Evolutionary conservation across 2,797 vertebrate genomes (phyloP).

Genomic region (Benthosema pterotum): DNA sequence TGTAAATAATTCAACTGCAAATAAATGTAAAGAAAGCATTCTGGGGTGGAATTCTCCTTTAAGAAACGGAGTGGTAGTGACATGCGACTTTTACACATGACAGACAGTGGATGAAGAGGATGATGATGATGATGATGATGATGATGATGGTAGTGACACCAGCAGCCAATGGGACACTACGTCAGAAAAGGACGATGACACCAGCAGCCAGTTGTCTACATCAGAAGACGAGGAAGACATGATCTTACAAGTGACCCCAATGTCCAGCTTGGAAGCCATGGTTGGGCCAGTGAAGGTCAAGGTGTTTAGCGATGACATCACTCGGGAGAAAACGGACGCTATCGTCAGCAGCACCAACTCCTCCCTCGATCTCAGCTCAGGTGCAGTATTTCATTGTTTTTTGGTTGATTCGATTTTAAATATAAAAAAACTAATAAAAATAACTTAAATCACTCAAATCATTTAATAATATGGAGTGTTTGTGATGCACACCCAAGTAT

Average conservation of each 20-base stretch:
- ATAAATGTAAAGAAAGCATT: too few species aligned
- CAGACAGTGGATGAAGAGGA: slow-evolving; percentile 1
- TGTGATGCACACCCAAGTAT: too few species aligned
- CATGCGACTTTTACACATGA: too few species aligned
- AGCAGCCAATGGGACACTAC: neutral
- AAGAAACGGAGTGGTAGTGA: neutral
- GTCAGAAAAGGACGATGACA: slow-evolving; percentile 26
- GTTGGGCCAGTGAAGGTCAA: slow-evolving; percentile 56
- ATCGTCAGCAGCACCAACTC: slow-evolving; percentile 64
- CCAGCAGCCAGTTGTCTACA: neutral
- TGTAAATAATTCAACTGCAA: too few species aligned
- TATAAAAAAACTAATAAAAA: too few species aligned
- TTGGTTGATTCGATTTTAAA: too few species aligned
- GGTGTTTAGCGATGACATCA: slow-evolving; percentile 59
- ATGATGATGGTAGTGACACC: slow-evolving; percentile 7
- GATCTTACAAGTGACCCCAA: slow-evolving; percentile 13
- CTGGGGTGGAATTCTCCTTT: too few species aligned
- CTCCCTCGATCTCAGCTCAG: slow-evolving; percentile 51
- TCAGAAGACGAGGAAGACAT: neutral
- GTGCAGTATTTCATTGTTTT: slow-evolving; percentile 19
- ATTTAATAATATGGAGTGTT: too few species aligned
- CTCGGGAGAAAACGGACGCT: slow-evolving; percentile 53
- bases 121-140: slow-evolving; percentile 12
- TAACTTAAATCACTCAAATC: too few species aligned
- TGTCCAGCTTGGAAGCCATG: slow-evolving; percentile 30